Evolutionary conservation across 2,113 vertebrate genomes (phyloP).

Genomic region (Chaetodon auriga): DNA sequence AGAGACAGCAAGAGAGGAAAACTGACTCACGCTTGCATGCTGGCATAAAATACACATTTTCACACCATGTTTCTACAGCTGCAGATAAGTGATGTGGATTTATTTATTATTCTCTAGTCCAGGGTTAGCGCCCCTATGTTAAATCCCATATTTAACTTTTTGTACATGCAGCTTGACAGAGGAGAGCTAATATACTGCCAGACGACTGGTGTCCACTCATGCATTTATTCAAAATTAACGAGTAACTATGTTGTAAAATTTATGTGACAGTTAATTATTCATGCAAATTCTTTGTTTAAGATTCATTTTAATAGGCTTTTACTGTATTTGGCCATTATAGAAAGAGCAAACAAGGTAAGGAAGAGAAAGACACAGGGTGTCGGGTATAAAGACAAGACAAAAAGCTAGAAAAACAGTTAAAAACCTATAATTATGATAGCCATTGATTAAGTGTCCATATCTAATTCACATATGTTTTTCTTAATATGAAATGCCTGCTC

Average conservation of each 20-base stretch:
- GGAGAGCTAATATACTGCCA: background rate
- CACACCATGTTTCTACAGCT: conserved; percentile 6
- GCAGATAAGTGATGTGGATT: conserved; percentile 2
- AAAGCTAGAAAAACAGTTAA: background rate
- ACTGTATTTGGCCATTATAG: background rate
- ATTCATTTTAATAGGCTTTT: background rate
- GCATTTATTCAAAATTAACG: conserved; percentile 12
- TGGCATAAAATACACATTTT: conserved; percentile 8
- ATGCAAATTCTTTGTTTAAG: conserved; percentile 16
- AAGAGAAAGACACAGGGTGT: background rate
- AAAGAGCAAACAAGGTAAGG: background rate
- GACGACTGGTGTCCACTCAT: background rate
- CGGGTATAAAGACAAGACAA: too few relatives aligned
- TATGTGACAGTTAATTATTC: conserved; percentile 21
- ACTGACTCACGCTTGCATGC: background rate
- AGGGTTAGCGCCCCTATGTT: background rate
- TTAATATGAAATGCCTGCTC: background rate
- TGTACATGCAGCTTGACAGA: background rate
- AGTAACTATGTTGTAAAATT: background rate
- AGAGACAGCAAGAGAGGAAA: background rate
- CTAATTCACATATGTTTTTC: background rate
- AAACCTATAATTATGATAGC: background rate
- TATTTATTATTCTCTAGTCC: background rate
- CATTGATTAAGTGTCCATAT: background rate
- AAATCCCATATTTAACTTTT: background rate